Base-by-base conservation (phyloP, 2,113 vertebrate genomes). In the Pelobates fuscus region DNA sequence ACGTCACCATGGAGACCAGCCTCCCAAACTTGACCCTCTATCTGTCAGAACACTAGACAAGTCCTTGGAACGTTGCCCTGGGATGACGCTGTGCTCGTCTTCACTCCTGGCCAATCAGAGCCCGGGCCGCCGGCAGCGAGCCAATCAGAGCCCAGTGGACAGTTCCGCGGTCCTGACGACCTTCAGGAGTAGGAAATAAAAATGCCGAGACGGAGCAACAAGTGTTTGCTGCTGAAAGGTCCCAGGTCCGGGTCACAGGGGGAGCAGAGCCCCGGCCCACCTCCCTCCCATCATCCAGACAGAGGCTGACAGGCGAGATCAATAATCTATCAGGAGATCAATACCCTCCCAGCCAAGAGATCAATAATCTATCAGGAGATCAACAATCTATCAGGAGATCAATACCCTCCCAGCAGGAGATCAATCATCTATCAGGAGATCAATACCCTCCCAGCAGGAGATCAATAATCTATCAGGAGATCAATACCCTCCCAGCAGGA, bases 161-260 rank as follows among this genome's bases (percentile, higher is more conserved):
- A 76, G 72, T 76, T 76, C 72, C 72, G 54, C 72, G 72, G 72
- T 67, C 8, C 72, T 76, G 64, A 76, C 72, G 72, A 76, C 72
- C 72, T 76, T 76, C 72, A 76, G 29, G 72, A 60, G 25, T 65
- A 17, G 27, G 20, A 57, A 60, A 76, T 76, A 76, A 76, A 76
- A 67, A 60, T 76, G 64, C 64, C 54, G 18, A 55, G 25, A 59
- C 20, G 41, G 60, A 24, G 41, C 11, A 49, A 24, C 18, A 8
- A 67, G 64, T 17, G 72, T 76, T 76, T 76, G 63, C 64, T 52
- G 72, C 54, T 59, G 32, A 37, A 10, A 37, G 32, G 32, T 37
- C 32, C 5, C 32, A 37, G 32, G 32, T n/a, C n/a, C n/a, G n/a
- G n/a, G n/a, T n/a, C n/a, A n/a, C n/a, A n/a, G n/a, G n/a, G n/a